phyloP scores from a whole-genome alignment of 2,113 vertebrate genomes.

The Penelope pileata region DNA sequence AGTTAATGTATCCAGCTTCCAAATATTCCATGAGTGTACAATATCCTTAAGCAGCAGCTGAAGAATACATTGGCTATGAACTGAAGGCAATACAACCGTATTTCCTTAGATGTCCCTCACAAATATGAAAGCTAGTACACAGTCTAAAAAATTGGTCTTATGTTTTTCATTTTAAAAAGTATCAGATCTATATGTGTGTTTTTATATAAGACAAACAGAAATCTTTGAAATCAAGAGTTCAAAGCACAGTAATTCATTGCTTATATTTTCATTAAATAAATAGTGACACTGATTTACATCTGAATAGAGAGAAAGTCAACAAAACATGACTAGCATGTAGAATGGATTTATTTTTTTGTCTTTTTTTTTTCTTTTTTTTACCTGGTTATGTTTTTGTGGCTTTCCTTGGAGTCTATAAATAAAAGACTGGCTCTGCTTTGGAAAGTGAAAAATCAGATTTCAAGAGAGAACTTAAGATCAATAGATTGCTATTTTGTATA shows the following conservation, averaged over 20 bases:
- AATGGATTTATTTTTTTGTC: not conserved
- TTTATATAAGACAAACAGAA: not conserved
- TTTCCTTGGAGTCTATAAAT: slow-evolving; percentile 38
- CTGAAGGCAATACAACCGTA: not conserved
- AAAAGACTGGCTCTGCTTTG: slow-evolving; percentile 1
- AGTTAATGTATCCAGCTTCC: not conserved
- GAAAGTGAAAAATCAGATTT: slow-evolving; percentile 47
- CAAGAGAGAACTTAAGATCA: not conserved
- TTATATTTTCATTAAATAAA: not conserved
- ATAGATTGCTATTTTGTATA: not conserved
- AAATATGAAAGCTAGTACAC: not conserved
- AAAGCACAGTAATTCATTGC: not conserved
- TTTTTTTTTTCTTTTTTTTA: not conserved
- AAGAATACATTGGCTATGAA: not conserved
- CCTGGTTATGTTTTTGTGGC: not conserved
- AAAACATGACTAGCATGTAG: not conserved
- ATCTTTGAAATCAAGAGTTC: not conserved
- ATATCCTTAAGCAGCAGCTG: not conserved
- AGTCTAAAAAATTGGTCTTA: not conserved
- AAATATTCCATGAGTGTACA: not conserved
- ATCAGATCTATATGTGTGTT: not conserved
- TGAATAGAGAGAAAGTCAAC: not conserved
- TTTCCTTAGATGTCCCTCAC: not conserved
- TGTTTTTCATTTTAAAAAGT: not conserved
- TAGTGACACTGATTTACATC: not conserved